Conservation (phyloP, 2,113 vertebrate genomes). For the Protobothrops flavoviridis region DNA sequence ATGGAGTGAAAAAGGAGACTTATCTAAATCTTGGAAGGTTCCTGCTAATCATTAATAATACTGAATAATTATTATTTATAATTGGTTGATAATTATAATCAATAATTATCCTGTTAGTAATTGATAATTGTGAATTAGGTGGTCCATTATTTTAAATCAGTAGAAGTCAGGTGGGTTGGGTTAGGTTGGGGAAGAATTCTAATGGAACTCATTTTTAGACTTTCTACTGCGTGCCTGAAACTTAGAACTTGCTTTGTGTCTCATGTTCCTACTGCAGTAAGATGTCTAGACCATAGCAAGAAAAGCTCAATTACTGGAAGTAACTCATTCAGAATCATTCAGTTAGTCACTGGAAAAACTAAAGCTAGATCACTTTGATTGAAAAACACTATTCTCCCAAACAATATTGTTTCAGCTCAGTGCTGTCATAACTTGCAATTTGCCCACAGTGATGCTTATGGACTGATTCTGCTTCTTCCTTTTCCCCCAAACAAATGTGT, state of each 20-base stretch:
- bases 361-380: neutral
- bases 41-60: neutral
- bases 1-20: neutral
- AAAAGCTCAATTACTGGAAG: neutral
- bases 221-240: no score
- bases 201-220: neutral
- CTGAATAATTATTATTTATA: neutral
- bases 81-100: neutral
- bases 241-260: neutral
- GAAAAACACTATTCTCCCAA: rapidly evolving
- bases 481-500: neutral
- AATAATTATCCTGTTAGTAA: neutral
- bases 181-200: neutral
- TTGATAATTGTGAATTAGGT: neutral
- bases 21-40: neutral
- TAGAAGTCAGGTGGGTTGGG: neutral
- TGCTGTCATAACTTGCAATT: neutral
- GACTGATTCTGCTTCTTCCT: neutral
- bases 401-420: neutral
- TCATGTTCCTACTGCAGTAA: rapidly evolving
- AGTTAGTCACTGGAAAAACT: neutral
- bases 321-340: rapidly evolving
- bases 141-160: neutral
- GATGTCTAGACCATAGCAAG: neutral
- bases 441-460: neutral